Conservation (phyloP, 2,888 invertebrate species). For the Apoda limacodes region DNA sequence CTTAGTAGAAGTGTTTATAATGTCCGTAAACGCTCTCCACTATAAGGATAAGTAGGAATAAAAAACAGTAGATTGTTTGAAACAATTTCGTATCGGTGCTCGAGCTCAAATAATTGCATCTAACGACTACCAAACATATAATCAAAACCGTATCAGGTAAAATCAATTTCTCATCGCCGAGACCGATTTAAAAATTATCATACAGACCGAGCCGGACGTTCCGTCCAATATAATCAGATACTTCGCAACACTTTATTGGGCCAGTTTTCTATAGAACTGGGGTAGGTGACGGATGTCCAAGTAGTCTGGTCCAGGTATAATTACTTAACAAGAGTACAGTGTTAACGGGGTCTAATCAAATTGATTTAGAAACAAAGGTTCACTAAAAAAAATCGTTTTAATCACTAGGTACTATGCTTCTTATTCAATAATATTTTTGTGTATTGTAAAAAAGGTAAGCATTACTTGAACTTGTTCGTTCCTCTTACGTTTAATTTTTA, state of each 20-base stretch:
- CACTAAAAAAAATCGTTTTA: too few relatives aligned
- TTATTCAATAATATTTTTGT: too few relatives aligned
- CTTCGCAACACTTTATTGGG: conserved; percentile 8
- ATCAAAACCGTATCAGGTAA: conserved; percentile 63
- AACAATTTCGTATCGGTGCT: conserved; percentile 31
- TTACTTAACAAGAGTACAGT: conserved; percentile 47
- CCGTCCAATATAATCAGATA: conserved; percentile 29
- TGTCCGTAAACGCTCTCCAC: too few relatives aligned
- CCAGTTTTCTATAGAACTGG: conserved; percentile 10
- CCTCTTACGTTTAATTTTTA: too few relatives aligned
- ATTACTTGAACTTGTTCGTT: too few relatives aligned
- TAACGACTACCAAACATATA: conserved; percentile 54
- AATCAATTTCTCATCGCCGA: conserved; percentile 63
- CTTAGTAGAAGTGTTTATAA: too few relatives aligned
- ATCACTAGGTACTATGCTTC: too few relatives aligned
- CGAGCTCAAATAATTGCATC: conserved; percentile 52
- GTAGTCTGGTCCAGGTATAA: conserved; percentile 30
- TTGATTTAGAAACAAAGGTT: conserved; percentile 57
- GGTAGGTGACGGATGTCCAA: conserved; percentile 19
- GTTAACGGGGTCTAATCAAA: conserved; percentile 45
- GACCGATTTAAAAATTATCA: conserved; percentile 62
- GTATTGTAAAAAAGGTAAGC: too few relatives aligned
- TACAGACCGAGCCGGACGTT: conserved; percentile 32
- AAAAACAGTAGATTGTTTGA: too few relatives aligned
- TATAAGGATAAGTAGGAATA: too few relatives aligned